These are phyloP conservation scores for Silurus meridionalis DNA, from an alignment of 2,113 vertebrate species.

Conservation along the genomic window DNA sequence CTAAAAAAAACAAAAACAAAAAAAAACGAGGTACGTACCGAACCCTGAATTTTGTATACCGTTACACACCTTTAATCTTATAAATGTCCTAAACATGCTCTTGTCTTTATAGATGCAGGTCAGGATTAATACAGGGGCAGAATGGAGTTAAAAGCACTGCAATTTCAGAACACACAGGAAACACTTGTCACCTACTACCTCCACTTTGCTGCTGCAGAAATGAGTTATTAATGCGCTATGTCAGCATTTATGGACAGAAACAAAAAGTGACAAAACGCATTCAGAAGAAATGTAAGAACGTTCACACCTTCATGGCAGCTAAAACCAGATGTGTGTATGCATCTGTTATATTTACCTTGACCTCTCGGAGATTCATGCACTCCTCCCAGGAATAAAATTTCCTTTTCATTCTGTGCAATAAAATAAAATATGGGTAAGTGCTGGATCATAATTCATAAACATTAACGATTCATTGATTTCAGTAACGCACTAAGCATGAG, in stretches of 20 bases:
- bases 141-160: conserved; percentile 43
- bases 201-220: conserved; percentile 64
- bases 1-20: no score
- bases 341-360: conserved; percentile 78
- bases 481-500: not conserved
- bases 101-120: conserved; percentile 47
- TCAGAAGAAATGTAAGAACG: conserved; percentile 33
- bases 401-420: conserved; percentile 88
- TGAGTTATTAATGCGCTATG: conserved; percentile 47
- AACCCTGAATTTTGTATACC: no score
- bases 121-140: conserved; percentile 23
- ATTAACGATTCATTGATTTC: not conserved
- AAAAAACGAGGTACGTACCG: no score
- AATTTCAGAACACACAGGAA: conserved; percentile 57
- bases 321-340: not conserved
- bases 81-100: conserved; percentile 21
- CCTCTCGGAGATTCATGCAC: conserved; percentile 97
- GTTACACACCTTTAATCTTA: not conserved
- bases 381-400: conserved; percentile 99
- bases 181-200: conserved; percentile 67
- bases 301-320: not conserved
- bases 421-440: conserved; percentile 6
- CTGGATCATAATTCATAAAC: not conserved
- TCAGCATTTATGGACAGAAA: conserved; percentile 54
- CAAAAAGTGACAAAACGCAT: conserved; percentile 53